phyloP scores from a whole-genome alignment of 2,888 invertebrate species.

The Ichneumoninae sp. region DNA sequence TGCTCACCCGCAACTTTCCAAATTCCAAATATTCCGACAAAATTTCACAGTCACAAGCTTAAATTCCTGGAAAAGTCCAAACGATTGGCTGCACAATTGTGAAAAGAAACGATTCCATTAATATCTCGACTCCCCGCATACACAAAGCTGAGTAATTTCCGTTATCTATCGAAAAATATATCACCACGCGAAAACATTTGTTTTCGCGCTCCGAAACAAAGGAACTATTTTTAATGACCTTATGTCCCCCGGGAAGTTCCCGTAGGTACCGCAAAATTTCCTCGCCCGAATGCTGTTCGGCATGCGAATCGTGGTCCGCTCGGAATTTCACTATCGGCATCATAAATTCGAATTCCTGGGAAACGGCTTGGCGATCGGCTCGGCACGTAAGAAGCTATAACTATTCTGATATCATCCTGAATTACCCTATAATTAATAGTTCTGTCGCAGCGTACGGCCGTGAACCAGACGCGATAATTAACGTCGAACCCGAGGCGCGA shows the following conservation, averaged over 20 bases:
- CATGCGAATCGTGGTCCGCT: not conserved
- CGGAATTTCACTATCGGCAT: not conserved
- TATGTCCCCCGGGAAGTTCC: not conserved
- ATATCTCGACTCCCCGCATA: not conserved
- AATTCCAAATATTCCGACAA: not conserved
- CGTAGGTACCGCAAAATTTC: not conserved
- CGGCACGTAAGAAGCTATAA: not conserved
- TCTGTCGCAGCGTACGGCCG: not conserved
- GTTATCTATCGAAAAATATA: not conserved
- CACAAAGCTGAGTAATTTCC: not conserved
- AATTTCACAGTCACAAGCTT: not conserved
- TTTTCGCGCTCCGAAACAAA: not conserved
- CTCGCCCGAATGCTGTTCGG: not conserved
- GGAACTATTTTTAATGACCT: not conserved
- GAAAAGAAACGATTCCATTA: not conserved
- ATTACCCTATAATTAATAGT: not conserved
- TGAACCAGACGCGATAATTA: conserved; percentile 32
- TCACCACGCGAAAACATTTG: not conserved
- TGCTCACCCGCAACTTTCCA: no score
- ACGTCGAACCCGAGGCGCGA: not conserved
- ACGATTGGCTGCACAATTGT: not conserved
- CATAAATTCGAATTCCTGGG: not conserved
- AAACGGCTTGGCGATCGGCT: not conserved
- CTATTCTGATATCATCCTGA: not conserved
- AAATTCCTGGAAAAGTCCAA: not conserved